phyloP scores from a whole-genome alignment of 2,888 invertebrate genomes.

The Aproaerema taeniolella region DNA sequence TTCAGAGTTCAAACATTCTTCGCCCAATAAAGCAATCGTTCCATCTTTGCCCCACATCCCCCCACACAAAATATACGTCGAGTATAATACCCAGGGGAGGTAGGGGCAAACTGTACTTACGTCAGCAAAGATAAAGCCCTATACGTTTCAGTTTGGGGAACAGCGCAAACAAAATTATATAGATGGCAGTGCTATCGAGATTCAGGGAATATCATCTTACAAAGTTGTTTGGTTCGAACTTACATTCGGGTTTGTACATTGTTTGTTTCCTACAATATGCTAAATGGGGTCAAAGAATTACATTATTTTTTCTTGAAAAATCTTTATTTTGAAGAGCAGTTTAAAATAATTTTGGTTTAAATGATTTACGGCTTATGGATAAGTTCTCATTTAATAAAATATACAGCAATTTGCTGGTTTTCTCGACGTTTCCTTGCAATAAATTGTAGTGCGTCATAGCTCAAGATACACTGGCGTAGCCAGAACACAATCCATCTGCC shows the following conservation, averaged over 20 bases:
- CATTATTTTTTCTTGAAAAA: too few relatives aligned
- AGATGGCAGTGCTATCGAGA: conserved; percentile 13
- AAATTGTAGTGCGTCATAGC: too few relatives aligned
- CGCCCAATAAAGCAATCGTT: conserved; percentile 7
- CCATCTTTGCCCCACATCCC: conserved; percentile 4
- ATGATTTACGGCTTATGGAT: too few relatives aligned
- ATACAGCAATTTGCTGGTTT: too few relatives aligned
- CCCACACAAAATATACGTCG: too few relatives aligned
- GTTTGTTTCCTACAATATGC: too few relatives aligned
- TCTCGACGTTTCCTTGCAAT: too few relatives aligned
- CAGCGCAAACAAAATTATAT: conserved; percentile 15
- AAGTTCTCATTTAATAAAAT: too few relatives aligned
- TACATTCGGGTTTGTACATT: background rate
- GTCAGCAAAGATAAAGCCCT: conserved; percentile 31
- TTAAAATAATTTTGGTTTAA: too few relatives aligned
- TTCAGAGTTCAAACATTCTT: conserved; percentile 2
- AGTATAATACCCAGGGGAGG: conserved; percentile 21
- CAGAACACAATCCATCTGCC: background rate
- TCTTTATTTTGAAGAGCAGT: too few relatives aligned
- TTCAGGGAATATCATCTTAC: conserved; percentile 12
- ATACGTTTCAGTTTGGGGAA: conserved; percentile 23
- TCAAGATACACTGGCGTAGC: background rate
- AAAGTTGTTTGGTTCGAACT: conserved; percentile 9
- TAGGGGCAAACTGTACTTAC: conserved; percentile 25
- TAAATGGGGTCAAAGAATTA: too few relatives aligned